Percentiles rank a stretch among this genome's conserved stretches.
Evolutionary conservation across 1,140 invertebrate species (phyloP).

Genomic region (Apocrypta bakeri): DNA sequence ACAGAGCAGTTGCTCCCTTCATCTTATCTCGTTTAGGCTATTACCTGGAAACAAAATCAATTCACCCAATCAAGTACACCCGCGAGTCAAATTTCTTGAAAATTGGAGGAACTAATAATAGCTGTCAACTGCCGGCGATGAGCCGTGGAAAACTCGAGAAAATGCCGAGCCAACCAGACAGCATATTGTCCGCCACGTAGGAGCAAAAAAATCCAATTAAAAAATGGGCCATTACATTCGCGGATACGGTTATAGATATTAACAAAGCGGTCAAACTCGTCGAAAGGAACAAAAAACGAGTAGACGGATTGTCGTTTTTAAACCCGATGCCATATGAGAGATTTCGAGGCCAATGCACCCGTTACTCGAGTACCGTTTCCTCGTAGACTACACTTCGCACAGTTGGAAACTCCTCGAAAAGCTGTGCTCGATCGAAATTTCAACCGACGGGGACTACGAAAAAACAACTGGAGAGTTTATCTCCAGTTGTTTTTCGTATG

Average conservation of each 20-base stretch:
- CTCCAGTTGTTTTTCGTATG: no score
- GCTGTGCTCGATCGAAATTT: neutral
- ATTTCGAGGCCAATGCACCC: neutral
- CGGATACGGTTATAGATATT: neutral
- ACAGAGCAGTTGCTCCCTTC: constrained; percentile 66
- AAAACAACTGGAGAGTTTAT: neutral
- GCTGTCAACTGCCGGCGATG: neutral
- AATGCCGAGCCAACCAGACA: neutral
- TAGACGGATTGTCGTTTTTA: no score
- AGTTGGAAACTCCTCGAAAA: neutral
- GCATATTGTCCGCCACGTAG: neutral
- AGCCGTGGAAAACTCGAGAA: neutral
- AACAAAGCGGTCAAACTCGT: neutral
- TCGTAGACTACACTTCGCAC: neutral
- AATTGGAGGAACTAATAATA: neutral
- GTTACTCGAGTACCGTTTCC: neutral
- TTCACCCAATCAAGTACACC: neutral
- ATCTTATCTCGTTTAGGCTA: constrained; percentile 55
- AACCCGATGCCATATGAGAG: neutral
- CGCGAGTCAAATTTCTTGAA: neutral
- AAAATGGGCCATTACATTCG: neutral
- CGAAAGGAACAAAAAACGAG: no score
- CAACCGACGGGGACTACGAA: neutral
- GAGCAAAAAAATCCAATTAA: neutral
- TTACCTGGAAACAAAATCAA: constrained; percentile 57